These are phyloP conservation scores for Chrysina gloriosa DNA, from an alignment of 2,888 invertebrate species.

Conservation along the genomic window DNA sequence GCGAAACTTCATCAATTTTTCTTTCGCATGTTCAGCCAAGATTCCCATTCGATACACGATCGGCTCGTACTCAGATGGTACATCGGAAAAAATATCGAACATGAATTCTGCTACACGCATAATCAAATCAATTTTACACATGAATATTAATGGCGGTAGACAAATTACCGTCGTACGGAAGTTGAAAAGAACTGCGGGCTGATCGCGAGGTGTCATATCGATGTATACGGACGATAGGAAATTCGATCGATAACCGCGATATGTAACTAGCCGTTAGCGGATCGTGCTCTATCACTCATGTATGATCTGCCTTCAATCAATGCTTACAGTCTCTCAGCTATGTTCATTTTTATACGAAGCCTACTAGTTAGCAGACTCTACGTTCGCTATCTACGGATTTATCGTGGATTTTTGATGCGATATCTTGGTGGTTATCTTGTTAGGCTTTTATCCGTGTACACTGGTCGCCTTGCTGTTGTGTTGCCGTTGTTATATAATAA, in stretches of 20 bases:
- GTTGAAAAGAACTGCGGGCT: constrained; percentile 39
- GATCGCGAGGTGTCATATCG: constrained; percentile 53
- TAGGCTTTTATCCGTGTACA: constrained; percentile 38
- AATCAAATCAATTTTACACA: constrained; percentile 44
- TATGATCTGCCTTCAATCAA: constrained; percentile 56
- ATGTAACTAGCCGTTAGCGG: constrained; percentile 55
- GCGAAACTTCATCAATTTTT: constrained; percentile 19
- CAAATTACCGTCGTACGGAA: constrained; percentile 39
- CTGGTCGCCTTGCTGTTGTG: constrained; percentile 16
- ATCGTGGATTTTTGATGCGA: constrained; percentile 45
- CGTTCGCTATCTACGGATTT: constrained; percentile 42
- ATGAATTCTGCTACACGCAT: constrained; percentile 30
- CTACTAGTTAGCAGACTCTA: constrained; percentile 42
- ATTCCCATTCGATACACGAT: constrained; percentile 32
- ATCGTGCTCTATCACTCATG: constrained; percentile 58
- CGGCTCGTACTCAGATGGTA: constrained; percentile 25
- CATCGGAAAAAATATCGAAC: constrained; percentile 34
- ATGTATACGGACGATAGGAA: constrained; percentile 54
- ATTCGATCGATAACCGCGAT: constrained; percentile 54
- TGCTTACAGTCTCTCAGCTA: constrained; percentile 43
- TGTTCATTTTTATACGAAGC: constrained; percentile 41
- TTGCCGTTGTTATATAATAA: constrained; percentile 39
- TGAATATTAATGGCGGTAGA: constrained; percentile 42
- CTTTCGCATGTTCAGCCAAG: constrained; percentile 14
- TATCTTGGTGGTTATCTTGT: constrained; percentile 46